Percentiles rank a stretch among this genome's conserved stretches.
Conservation (phyloP, 2,113 vertebrate species). For the Carassius auratus region DNA sequence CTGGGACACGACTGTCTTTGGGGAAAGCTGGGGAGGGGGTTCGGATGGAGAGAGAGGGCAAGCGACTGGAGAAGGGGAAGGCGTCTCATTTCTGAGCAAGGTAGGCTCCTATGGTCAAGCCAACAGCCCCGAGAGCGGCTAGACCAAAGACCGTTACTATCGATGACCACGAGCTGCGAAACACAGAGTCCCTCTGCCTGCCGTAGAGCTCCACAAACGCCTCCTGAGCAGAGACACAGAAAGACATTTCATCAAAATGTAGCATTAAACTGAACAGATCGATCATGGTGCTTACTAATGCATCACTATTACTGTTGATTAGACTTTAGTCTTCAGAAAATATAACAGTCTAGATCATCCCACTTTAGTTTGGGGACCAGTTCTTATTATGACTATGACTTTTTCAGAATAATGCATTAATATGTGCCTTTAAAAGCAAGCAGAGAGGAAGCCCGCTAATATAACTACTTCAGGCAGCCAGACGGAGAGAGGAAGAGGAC, state of each 20-base stretch:
- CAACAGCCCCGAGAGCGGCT: slow-evolving; percentile 92
- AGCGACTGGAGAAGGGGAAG: slow-evolving; percentile 1
- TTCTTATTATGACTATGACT: too few relatives aligned
- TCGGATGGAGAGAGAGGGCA: slow-evolving; percentile 2
- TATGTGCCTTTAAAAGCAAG: background rate
- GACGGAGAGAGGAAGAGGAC: background rate
- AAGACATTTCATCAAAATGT: slow-evolving; percentile 17
- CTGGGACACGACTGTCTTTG: slow-evolving; percentile 60
- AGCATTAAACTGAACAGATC: background rate
- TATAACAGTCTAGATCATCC: background rate
- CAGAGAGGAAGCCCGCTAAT: slow-evolving; percentile 47
- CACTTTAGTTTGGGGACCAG: too few relatives aligned
- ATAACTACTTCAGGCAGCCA: background rate
- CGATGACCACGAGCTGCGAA: slow-evolving; percentile 92
- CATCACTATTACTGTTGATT: background rate
- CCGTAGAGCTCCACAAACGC: slow-evolving; percentile 96
- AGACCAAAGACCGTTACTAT: slow-evolving; percentile 93
- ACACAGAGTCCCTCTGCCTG: slow-evolving; percentile 83
- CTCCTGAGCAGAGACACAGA: slow-evolving; percentile 76
- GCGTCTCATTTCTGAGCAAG: slow-evolving; percentile 91
- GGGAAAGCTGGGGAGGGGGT: slow-evolving; percentile 20
- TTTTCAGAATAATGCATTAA: too few relatives aligned
- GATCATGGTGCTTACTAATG: background rate
- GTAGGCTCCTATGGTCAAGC: slow-evolving; percentile 95
- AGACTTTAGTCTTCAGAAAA: background rate